phyloP scores from a whole-genome alignment of 1,140 invertebrate species.

The Hyles vespertilio region DNA sequence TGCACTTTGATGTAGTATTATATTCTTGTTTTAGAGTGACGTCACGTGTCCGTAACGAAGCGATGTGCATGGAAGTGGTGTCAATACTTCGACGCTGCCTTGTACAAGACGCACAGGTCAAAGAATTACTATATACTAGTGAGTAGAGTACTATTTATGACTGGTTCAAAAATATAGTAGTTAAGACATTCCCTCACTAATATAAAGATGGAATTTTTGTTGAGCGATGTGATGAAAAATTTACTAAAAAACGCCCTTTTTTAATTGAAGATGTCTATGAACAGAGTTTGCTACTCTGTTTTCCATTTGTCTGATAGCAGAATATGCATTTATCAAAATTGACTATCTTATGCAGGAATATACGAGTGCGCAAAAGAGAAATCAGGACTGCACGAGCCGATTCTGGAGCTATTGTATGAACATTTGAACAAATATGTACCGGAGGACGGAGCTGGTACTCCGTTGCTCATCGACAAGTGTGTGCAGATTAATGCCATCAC shows the following conservation, averaged over 20 bases:
- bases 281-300: no score
- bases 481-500: conserved; percentile 46
- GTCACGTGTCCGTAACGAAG: conserved; percentile 68
- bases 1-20: background rate
- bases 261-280: no score
- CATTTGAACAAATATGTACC: conserved; percentile 68
- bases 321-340: no score
- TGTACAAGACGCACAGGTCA: conserved; percentile 76
- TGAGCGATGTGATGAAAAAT: no score
- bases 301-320: no score
- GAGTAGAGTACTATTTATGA: conserved; percentile 21
- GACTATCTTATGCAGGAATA: conserved; percentile 47
- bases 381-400: conserved; percentile 57
- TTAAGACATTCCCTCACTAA: no score
- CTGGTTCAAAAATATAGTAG: no score
- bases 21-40: conserved; percentile 32
- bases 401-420: conserved; percentile 72
- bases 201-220: no score
- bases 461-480: conserved; percentile 70
- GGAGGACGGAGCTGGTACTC: conserved; percentile 44
- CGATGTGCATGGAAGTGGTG: conserved; percentile 78
- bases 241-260: no score
- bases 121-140: conserved; percentile 77
- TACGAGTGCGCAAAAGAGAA: conserved; percentile 68
- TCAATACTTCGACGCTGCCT: conserved; percentile 78